Percentiles rank a stretch among this genome's conserved stretches.
Evolutionary conservation across 2,113 vertebrate species (phyloP).

Genomic region (Eubucco bourcierii): DNA sequence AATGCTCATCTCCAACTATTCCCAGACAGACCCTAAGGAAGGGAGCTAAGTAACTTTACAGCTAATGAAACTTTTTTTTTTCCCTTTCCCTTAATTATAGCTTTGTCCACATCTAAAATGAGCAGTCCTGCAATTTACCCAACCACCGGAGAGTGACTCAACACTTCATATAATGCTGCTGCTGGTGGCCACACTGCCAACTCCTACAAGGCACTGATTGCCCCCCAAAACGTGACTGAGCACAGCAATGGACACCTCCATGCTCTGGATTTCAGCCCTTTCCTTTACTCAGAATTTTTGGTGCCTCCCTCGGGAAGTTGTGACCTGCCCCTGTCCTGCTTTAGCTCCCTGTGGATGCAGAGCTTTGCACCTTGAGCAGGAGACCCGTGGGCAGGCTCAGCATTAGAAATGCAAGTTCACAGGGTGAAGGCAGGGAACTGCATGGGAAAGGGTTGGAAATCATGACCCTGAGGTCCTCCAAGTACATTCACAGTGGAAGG

Average conservation of each 20-base stretch:
- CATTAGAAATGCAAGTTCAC: background rate
- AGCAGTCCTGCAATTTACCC: slow-evolving; percentile 20
- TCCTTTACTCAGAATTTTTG: background rate
- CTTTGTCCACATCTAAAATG: slow-evolving; percentile 4
- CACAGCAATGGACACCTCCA: fast-evolving
- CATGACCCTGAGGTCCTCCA: background rate
- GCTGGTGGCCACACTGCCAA: slow-evolving; percentile 33
- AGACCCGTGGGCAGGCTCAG: background rate
- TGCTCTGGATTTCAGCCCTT: background rate
- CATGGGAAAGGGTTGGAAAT: background rate
- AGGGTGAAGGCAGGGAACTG: background rate
- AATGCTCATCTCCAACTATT: background rate
- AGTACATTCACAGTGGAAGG: fast-evolving
- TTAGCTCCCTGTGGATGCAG: fast-evolving
- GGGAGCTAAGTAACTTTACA: slow-evolving; percentile 19
- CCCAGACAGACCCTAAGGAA: slow-evolving; percentile 36
- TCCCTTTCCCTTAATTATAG: slow-evolving; percentile 41
- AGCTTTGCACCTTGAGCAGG: background rate
- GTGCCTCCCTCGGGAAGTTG: background rate
- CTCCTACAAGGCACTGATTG: background rate
- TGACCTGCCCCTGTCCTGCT: background rate
- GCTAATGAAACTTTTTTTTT: slow-evolving; percentile 41
- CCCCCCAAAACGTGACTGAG: fast-evolving
- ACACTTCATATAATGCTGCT: slow-evolving; percentile 13
- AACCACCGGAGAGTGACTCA: slow-evolving; percentile 45